phyloP scores from a whole-genome alignment of 1,140 invertebrate species.

The Glomeris maerens region DNA sequence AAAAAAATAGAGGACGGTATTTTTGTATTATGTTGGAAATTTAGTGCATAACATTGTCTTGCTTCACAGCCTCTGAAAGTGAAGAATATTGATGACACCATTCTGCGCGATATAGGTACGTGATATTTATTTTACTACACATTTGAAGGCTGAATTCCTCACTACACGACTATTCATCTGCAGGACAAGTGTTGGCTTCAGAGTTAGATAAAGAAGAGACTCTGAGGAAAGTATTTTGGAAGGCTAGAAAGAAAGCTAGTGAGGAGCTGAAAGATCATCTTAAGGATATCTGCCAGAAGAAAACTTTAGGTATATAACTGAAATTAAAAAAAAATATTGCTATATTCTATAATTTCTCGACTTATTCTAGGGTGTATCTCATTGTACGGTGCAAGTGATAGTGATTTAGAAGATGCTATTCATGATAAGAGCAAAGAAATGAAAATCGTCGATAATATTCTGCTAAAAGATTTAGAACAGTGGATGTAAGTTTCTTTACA shows the following conservation, averaged over 20 bases:
- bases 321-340: constrained; percentile 1
- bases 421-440: constrained; percentile 65
- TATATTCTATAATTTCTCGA: constrained; percentile 5
- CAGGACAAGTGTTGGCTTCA: constrained; percentile 55
- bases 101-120: constrained; percentile 62
- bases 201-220: constrained; percentile 78
- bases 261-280: constrained; percentile 74
- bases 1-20: no score
- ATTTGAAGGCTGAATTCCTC: background rate
- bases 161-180: background rate
- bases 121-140: background rate
- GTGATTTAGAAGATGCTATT: constrained; percentile 59
- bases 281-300: constrained; percentile 75
- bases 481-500: constrained; percentile 41
- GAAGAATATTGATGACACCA: constrained; percentile 66
- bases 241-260: constrained; percentile 65
- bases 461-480: constrained; percentile 55
- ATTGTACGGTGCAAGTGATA: constrained; percentile 75
- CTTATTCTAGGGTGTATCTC: constrained; percentile 54
- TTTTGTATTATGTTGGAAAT: constrained; percentile 7
- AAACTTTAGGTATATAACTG: constrained; percentile 44
- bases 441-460: constrained; percentile 53
- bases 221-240: constrained; percentile 70
- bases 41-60: constrained; percentile 19
- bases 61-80: constrained; percentile 59